These are phyloP conservation scores for Isaurus tuberculatus DNA, from an alignment of 92 coral and sea anemone genomes.

Conservation along the genomic window DNA sequence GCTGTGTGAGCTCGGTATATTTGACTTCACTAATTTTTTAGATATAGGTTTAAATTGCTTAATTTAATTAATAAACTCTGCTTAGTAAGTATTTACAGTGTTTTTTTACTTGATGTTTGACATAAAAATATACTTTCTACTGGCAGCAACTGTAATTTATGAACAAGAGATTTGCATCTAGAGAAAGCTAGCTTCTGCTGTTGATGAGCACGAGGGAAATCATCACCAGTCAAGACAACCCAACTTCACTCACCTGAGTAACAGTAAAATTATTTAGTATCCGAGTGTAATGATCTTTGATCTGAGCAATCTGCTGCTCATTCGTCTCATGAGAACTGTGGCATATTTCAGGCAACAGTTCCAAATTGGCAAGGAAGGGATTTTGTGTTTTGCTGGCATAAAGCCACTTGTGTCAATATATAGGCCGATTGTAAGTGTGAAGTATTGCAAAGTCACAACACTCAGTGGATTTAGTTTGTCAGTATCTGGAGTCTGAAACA, in stretches of 20 bases:
- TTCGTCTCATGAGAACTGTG: not conserved
- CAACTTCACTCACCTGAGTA: not conserved
- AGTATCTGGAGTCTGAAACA: conserved; percentile 17
- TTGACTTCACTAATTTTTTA: not conserved
- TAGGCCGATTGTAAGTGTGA: not conserved
- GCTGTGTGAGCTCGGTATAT: conserved; percentile 42
- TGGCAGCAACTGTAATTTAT: not conserved
- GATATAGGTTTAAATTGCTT: not conserved
- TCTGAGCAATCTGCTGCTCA: not conserved
- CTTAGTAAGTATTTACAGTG: conserved; percentile 27
- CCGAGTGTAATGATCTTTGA: not conserved
- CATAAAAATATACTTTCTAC: conserved; percentile 41
- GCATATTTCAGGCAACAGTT: not conserved
- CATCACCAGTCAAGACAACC: not conserved
- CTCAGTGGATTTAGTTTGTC: not conserved
- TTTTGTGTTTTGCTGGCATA: too few species aligned
- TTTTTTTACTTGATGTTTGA: not conserved
- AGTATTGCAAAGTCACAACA: not conserved
- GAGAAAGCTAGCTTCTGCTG: not conserved
- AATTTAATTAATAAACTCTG: not conserved
- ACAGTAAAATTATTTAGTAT: not conserved
- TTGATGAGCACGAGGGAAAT: not conserved
- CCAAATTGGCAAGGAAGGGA: not conserved
- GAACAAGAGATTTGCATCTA: not conserved
- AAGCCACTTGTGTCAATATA: not conserved